A percentile compares a stretch with the other conserved stretches of the same genome.
phyloP scores from a whole-genome alignment of 1,140 invertebrate genomes.

The Trichoplusia ni region DNA sequence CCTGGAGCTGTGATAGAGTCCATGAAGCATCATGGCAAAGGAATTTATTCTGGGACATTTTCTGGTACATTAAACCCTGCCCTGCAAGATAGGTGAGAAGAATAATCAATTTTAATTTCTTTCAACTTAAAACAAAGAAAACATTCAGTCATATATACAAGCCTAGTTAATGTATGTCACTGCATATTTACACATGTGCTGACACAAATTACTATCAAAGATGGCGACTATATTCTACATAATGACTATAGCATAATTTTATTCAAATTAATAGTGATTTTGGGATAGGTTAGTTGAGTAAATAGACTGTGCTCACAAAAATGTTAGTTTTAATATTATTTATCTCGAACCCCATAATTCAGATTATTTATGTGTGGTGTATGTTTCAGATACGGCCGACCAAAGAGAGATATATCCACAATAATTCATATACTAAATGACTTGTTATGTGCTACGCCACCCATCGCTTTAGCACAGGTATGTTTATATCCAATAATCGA shows the following conservation, averaged over 20 bases:
- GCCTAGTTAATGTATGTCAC: constrained; percentile 7
- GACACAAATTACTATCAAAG: constrained; percentile 13
- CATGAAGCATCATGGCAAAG: constrained; percentile 96
- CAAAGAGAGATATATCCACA: constrained; percentile 95
- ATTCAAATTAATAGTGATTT: no score
- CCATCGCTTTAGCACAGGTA: constrained; percentile 71
- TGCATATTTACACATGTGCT: constrained; percentile 14
- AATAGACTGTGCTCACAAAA: no score
- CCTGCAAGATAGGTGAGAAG: constrained; percentile 89
- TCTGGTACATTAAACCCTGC: constrained; percentile 95
- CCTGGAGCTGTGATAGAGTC: constrained; percentile 95
- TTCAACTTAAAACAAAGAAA: not conserved
- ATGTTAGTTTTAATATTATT: no score
- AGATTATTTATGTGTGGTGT: constrained; percentile 22
- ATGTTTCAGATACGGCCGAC: constrained; percentile 87
- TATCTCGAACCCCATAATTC: constrained; percentile 8
- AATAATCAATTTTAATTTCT: not conserved
- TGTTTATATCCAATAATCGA: not conserved
- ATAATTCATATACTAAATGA: constrained; percentile 98
- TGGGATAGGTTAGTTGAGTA: no score
- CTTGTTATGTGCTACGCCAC: constrained; percentile 92
- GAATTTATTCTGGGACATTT: constrained; percentile 92
- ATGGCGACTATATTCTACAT: constrained; percentile 3
- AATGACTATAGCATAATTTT: no score
- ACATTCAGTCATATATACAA: not conserved